Evolutionary conservation across 2,113 vertebrate species (phyloP).

Genomic region (Centropus bengalensis): DNA sequence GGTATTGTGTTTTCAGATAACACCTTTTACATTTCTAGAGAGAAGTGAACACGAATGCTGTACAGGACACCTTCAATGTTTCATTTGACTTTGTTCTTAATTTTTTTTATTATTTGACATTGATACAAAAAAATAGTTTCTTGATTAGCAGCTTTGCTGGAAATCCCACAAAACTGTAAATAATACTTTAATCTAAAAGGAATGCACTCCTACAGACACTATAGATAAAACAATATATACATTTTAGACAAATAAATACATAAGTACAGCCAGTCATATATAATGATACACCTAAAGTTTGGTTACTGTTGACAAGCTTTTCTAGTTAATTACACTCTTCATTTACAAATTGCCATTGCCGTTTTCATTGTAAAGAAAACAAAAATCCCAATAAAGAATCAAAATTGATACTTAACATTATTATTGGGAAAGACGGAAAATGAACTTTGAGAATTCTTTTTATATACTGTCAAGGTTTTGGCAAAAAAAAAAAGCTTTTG

Average conservation of each 20-base stretch:
- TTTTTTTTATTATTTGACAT: slow-evolving; percentile 73
- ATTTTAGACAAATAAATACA: slow-evolving; percentile 84
- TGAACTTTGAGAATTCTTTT: slow-evolving; percentile 48
- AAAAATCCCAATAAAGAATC: slow-evolving; percentile 52
- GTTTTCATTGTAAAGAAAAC: slow-evolving; percentile 54
- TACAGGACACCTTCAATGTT: slow-evolving; percentile 45
- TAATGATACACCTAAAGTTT: slow-evolving; percentile 75
- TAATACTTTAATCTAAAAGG: slow-evolving; percentile 78
- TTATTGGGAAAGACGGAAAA: slow-evolving; percentile 70
- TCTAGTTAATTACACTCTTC: slow-evolving; percentile 76
- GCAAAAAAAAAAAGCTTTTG: slow-evolving; percentile 52
- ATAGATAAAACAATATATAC: slow-evolving; percentile 81
- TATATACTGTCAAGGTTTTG: slow-evolving; percentile 41
- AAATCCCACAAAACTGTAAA: slow-evolving; percentile 79
- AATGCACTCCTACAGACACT: slow-evolving; percentile 80
- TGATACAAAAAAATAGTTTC: slow-evolving; percentile 83
- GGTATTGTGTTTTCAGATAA: slow-evolving; percentile 47
- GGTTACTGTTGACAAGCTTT: slow-evolving; percentile 72
- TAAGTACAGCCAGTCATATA: slow-evolving; percentile 82
- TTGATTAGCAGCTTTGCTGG: slow-evolving; percentile 81
- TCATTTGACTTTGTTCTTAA: slow-evolving; percentile 34
- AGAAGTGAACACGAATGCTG: slow-evolving; percentile 46
- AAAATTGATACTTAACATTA: slow-evolving; percentile 44
- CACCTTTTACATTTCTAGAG: slow-evolving; percentile 61
- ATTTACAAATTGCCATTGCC: slow-evolving; percentile 75